A percentile compares a stretch with the other conserved stretches of the same genome.
Conservation (phyloP, 2,113 vertebrate genomes). For the Dolichotis patagonum region DNA sequence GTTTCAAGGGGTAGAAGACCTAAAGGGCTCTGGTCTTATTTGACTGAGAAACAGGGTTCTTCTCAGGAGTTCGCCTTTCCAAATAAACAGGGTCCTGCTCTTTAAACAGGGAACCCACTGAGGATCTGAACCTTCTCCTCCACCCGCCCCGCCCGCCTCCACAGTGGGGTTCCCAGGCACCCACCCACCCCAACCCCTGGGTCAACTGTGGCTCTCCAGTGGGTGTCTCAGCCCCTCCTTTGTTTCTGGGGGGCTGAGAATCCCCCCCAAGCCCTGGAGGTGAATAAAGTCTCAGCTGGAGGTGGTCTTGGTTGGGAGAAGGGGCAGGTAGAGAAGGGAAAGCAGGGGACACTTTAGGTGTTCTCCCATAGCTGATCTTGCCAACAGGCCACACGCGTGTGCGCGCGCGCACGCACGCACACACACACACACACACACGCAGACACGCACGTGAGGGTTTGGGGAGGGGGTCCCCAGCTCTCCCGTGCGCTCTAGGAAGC, state of each 20-base stretch:
- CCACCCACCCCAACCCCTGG: background rate
- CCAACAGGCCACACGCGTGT: background rate
- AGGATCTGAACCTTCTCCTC: background rate
- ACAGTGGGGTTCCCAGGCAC: background rate
- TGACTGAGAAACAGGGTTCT: slow-evolving; percentile 68
- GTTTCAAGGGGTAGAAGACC: slow-evolving; percentile 57
- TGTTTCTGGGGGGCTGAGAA: background rate
- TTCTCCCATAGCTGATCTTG: background rate
- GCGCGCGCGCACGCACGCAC: background rate
- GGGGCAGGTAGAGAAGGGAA: rapidly evolving
- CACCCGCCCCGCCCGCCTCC: too few species aligned
- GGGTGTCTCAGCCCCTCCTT: background rate
- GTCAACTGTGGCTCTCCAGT: background rate
- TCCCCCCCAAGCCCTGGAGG: background rate
- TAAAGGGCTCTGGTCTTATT: slow-evolving; percentile 62
- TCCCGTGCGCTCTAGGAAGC: background rate
- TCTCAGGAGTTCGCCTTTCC: slow-evolving; percentile 26
- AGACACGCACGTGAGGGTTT: background rate
- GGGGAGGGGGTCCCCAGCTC: background rate
- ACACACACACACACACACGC: background rate
- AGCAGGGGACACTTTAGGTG: too few species aligned
- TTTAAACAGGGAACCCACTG: slow-evolving; percentile 53
- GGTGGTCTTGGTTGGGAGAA: background rate
- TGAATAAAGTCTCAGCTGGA: background rate
- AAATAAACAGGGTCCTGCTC: slow-evolving; percentile 55